phyloP scores from a whole-genome alignment of 2,113 vertebrate species.

The Syngnathus floridae region DNA sequence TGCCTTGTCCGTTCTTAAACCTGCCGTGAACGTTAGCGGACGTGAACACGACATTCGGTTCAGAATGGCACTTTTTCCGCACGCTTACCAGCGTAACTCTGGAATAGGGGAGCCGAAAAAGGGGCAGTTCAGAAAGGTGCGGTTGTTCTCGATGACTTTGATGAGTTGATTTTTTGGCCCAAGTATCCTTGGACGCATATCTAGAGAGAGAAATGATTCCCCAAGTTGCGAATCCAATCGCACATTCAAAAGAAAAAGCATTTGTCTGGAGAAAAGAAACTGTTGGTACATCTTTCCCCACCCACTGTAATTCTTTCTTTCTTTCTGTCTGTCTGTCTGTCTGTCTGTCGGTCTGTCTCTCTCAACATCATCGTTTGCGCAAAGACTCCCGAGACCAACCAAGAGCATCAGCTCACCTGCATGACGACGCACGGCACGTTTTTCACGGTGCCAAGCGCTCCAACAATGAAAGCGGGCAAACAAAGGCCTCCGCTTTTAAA shows the following conservation, averaged over 20 bases:
- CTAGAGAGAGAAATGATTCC: constrained; percentile 53
- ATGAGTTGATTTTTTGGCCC: constrained; percentile 85
- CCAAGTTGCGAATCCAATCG: not conserved
- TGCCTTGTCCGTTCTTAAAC: constrained; percentile 98
- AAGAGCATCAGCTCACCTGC: too few species aligned
- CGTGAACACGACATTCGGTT: too few species aligned
- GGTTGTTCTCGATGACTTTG: constrained; percentile 85
- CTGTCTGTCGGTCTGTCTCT: too few species aligned
- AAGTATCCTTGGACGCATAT: constrained; percentile 82
- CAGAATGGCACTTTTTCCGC: too few species aligned
- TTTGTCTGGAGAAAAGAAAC: not conserved
- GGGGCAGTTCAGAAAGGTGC: constrained; percentile 84
- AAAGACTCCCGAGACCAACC: too few species aligned
- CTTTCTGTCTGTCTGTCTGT: too few species aligned
- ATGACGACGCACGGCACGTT: not conserved
- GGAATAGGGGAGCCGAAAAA: constrained; percentile 95
- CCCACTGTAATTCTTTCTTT: too few species aligned
- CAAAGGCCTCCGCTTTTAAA: not conserved
- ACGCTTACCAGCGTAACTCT: constrained; percentile 83
- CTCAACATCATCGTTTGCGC: too few species aligned
- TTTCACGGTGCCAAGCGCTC: not conserved
- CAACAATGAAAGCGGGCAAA: not conserved
- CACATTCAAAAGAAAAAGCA: not conserved
- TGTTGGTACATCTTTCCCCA: too few species aligned
- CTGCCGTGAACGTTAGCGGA: constrained; percentile 51